A percentile compares a stretch with the other conserved stretches of the same genome.
phyloP scores from a whole-genome alignment of 2,888 invertebrate species.

The Phalera bucephala region DNA sequence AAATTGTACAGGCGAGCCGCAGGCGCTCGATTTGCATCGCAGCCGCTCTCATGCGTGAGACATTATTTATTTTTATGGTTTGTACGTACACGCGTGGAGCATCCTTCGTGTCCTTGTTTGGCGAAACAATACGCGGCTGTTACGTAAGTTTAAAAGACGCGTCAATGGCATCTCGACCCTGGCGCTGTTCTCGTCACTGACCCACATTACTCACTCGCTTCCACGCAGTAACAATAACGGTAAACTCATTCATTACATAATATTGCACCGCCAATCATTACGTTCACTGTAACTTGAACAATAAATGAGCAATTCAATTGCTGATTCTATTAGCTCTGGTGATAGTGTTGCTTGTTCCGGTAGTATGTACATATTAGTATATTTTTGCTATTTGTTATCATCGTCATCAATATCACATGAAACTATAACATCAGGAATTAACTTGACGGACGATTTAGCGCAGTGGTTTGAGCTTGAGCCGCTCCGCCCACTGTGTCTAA shows the following conservation, averaged over 20 bases:
- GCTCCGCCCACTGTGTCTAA: no score
- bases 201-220: conserved; percentile 72
- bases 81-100: conserved; percentile 32
- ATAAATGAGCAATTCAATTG: conserved; percentile 30
- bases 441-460: no score
- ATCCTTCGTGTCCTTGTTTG: conserved; percentile 56
- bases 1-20: background rate
- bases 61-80: conserved; percentile 31
- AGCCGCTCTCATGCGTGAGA: conserved; percentile 20
- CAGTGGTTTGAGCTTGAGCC: no score
- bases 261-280: conserved; percentile 52
- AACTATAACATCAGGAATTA: no score
- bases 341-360: conserved; percentile 1
- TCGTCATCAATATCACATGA: no score
- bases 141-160: conserved; percentile 66
- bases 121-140: conserved; percentile 64
- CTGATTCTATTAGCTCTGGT: background rate
- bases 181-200: conserved; percentile 77
- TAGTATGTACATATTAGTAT: background rate
- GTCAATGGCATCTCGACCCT: conserved; percentile 80
- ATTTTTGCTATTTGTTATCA: no score
- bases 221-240: conserved; percentile 70
- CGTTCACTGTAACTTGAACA: conserved; percentile 33
- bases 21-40: conserved; percentile 19
- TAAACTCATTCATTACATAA: conserved; percentile 64